A percentile compares a stretch with the other conserved stretches of the same genome.
These are phyloP conservation scores for Drosophila acutilabella DNA, from an alignment of 2,888 invertebrate species.

Conservation along the genomic window DNA sequence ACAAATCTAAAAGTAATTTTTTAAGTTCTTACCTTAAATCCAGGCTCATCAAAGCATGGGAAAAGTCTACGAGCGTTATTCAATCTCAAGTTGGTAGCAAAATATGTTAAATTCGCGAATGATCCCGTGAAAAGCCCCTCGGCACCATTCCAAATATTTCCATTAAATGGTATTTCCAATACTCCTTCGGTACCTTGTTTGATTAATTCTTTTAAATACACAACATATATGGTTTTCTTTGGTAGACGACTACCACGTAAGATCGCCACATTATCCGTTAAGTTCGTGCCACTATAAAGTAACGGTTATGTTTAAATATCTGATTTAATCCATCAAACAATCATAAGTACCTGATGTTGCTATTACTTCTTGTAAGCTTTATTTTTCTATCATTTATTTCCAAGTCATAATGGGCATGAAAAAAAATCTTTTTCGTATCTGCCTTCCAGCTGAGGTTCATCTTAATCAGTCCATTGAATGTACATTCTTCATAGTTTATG, in stretches of 20 bases:
- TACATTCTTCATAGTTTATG: conserved; percentile 88
- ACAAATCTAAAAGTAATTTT: neutral
- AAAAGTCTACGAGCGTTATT: conserved; percentile 91
- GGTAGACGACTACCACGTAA: conserved; percentile 86
- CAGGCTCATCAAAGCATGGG: conserved; percentile 93
- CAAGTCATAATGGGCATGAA: conserved; percentile 89
- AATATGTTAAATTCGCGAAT: conserved; percentile 87
- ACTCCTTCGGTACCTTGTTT: conserved; percentile 87
- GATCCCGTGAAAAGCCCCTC: conserved; percentile 90
- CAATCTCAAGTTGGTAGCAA: conserved; percentile 89
- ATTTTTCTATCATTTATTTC: conserved; percentile 87
- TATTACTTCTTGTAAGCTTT: conserved; percentile 82
- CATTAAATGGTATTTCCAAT: conserved; percentile 88
- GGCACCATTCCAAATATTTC: conserved; percentile 88
- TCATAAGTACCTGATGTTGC: conserved; percentile 47
- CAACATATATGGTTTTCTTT: conserved; percentile 88
- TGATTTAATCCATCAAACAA: neutral
- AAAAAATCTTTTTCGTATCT: conserved; percentile 87
- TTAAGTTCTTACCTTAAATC: conserved; percentile 87
- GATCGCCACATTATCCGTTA: conserved; percentile 64
- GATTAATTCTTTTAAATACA: conserved; percentile 87
- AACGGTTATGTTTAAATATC: neutral
- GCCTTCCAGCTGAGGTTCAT: conserved; percentile 90
- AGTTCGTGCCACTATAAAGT: conserved; percentile 14
- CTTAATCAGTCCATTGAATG: conserved; percentile 89